A percentile compares a stretch with the other conserved stretches of the same genome.
These are phyloP conservation scores for Camptogramma bilineatum DNA, from an alignment of 2,888 invertebrate genomes.

Conservation along the genomic window DNA sequence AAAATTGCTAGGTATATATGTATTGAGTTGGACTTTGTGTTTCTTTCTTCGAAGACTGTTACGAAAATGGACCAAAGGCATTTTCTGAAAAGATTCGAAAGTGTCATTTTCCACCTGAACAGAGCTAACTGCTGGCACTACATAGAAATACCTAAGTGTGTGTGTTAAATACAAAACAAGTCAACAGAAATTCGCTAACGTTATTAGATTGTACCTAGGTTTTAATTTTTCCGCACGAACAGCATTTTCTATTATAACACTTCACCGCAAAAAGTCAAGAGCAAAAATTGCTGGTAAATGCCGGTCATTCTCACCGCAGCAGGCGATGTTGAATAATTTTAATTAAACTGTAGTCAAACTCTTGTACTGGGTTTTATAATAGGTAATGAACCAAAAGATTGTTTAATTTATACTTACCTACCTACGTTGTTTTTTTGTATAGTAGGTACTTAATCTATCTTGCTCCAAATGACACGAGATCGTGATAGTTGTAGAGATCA, in stretches of 20 bases:
- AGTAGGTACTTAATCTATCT: too few relatives aligned
- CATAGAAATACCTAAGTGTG: neutral
- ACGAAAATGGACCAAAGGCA: too few relatives aligned
- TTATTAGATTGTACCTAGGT: neutral
- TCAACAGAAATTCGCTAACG: neutral
- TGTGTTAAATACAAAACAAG: neutral
- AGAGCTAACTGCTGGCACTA: too few relatives aligned
- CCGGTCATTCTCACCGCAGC: slow-evolving; percentile 11
- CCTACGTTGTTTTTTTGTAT: too few relatives aligned
- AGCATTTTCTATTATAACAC: neutral
- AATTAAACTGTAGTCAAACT: slow-evolving; percentile 4
- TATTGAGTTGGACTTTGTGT: too few relatives aligned
- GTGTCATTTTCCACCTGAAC: too few relatives aligned
- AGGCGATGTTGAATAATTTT: slow-evolving; percentile 1
- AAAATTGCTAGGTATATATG: too few relatives aligned
- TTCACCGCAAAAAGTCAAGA: neutral
- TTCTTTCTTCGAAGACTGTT: too few relatives aligned
- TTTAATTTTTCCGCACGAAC: neutral
- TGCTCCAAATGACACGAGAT: too few relatives aligned
- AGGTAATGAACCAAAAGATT: neutral
- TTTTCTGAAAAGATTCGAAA: too few relatives aligned
- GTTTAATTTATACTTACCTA: too few relatives aligned
- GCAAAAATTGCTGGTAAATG: neutral
- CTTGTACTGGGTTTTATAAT: neutral
- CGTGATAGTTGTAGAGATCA: too few relatives aligned